A percentile compares a stretch with the other conserved stretches of the same genome.
Conservation (phyloP, 2,113 vertebrate genomes). For the Halichoerus grypus region DNA sequence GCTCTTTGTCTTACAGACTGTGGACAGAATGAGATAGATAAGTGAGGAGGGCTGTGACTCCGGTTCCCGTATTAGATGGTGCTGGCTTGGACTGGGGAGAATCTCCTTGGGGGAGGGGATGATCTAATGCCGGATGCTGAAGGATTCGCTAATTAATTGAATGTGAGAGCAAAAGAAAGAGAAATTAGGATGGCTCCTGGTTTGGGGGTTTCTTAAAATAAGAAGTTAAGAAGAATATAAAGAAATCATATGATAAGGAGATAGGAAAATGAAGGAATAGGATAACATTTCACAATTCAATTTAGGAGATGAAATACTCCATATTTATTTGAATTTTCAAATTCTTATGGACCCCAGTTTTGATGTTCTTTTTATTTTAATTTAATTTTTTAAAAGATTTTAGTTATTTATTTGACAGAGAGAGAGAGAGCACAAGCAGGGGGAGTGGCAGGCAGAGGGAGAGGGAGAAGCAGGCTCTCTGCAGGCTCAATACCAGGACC, state of each 20-base stretch:
- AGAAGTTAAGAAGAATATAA: neutral
- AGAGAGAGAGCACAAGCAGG: neutral
- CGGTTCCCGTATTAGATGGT: neutral
- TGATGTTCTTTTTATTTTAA: neutral
- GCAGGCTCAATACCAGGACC: neutral
- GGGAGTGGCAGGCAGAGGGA: neutral
- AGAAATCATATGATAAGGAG: neutral
- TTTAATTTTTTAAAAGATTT: neutral
- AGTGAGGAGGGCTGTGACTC: neutral
- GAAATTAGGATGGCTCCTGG: neutral
- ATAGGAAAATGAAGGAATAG: neutral
- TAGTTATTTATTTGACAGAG: neutral
- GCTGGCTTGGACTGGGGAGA: neutral
- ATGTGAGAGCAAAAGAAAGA: neutral
- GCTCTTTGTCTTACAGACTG: neutral
- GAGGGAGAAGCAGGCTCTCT: neutral
- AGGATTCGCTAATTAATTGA: neutral
- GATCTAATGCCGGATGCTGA: neutral
- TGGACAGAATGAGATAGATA: neutral
- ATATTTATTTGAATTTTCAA: conserved; percentile 43
- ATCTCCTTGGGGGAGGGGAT: neutral
- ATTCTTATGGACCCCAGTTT: neutral
- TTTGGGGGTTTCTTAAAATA: neutral
- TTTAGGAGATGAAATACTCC: neutral
- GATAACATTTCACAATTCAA: neutral